Conservation (phyloP, 37 sponge, comb jelly and placozoan species). For the Beroe ovata region DNA sequence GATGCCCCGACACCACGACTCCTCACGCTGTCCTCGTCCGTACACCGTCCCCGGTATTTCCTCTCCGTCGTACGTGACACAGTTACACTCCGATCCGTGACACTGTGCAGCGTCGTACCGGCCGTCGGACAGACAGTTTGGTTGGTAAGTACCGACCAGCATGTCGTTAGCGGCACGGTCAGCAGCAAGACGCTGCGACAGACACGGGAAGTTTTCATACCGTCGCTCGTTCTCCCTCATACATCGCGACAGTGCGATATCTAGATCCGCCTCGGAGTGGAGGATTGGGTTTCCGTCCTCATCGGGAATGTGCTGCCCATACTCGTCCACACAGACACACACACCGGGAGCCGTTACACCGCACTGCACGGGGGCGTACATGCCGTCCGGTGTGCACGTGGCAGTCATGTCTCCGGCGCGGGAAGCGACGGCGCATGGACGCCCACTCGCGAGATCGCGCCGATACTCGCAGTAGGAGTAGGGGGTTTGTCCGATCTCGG, state of each 20-base stretch:
- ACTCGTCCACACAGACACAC: background rate
- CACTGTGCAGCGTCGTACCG: background rate
- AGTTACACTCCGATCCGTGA: background rate
- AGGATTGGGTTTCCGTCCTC: background rate
- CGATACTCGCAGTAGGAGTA: background rate
- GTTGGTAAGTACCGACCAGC: conserved; percentile 14
- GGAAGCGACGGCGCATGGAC: background rate
- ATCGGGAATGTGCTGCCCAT: background rate
- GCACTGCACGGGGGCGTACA: background rate
- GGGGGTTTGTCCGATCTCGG: background rate
- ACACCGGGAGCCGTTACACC: background rate
- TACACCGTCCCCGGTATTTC: background rate
- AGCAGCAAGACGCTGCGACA: background rate
- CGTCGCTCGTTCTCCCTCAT: background rate
- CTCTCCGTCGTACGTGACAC: background rate
- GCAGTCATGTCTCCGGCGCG: background rate
- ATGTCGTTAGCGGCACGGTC: background rate
- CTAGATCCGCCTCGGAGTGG: background rate
- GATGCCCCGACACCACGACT: background rate
- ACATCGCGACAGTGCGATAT: background rate
- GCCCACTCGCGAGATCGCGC: background rate
- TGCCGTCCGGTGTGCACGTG: background rate
- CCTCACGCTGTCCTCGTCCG: background rate
- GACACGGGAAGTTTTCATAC: background rate
- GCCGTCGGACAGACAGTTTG: background rate